phyloP scores from a whole-genome alignment of 2,797 vertebrate genomes.

The Tauraco hartlaubi region DNA sequence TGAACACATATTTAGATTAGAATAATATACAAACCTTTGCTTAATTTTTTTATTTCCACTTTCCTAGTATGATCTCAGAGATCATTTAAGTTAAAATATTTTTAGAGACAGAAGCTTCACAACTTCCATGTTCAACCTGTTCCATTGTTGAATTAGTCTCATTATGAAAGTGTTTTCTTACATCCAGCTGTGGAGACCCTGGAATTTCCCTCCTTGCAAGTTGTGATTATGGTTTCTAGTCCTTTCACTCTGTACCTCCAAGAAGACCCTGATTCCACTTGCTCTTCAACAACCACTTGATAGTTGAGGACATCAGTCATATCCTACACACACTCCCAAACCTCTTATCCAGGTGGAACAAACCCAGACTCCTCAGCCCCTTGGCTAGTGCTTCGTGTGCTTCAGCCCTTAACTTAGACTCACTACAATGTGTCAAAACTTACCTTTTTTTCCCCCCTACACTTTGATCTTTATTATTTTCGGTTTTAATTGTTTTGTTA shows the following conservation, averaged over 20 bases:
- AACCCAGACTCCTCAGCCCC: neutral
- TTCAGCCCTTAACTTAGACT: neutral
- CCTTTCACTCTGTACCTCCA: neutral
- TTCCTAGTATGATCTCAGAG: neutral
- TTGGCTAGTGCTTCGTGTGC: neutral
- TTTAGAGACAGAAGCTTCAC: neutral
- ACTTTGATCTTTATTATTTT: neutral
- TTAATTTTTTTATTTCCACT: neutral
- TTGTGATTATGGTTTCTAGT: neutral
- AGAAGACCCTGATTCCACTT: neutral
- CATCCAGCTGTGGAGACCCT: neutral
- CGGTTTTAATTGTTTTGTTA: neutral
- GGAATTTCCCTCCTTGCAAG: neutral
- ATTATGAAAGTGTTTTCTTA: neutral
- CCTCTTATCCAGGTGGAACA: neutral
- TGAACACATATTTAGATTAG: neutral
- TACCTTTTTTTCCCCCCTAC: neutral
- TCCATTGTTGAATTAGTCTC: neutral
- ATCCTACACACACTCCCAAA: neutral
- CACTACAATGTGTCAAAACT: neutral
- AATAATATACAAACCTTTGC: neutral
- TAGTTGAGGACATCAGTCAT: neutral
- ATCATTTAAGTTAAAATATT: neutral
- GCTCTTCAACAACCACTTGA: neutral
- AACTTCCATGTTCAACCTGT: neutral